Conservation (phyloP, 2,888 invertebrate species). For the Thereva unica region DNA sequence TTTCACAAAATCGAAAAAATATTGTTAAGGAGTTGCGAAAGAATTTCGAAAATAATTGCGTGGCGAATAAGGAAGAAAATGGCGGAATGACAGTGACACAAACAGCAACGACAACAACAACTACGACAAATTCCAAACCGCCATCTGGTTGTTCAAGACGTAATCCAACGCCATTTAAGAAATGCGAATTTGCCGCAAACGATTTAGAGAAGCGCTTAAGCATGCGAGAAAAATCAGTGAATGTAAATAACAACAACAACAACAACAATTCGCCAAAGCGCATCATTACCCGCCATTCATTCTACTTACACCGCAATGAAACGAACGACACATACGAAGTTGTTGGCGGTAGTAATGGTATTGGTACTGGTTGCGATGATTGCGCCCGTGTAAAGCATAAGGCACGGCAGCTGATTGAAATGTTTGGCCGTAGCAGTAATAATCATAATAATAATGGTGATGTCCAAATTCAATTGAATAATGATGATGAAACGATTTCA, state of each 20-base stretch:
- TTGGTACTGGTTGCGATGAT: slow-evolving; percentile 30
- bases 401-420: slow-evolving; percentile 39
- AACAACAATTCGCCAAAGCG: slow-evolving; percentile 22
- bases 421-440: slow-evolving; percentile 34
- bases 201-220: slow-evolving; percentile 40
- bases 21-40: slow-evolving; percentile 43
- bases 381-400: slow-evolving; percentile 38
- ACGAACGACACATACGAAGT: slow-evolving; percentile 29
- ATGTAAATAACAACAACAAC: neutral
- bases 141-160: slow-evolving; percentile 6
- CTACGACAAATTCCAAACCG: slow-evolving; percentile 8
- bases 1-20: slow-evolving; percentile 40
- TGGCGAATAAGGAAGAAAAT: slow-evolving; percentile 3
- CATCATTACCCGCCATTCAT: slow-evolving; percentile 38
- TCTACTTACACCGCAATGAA: slow-evolving; percentile 41
- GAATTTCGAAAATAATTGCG: slow-evolving; percentile 41
- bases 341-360: slow-evolving; percentile 9
- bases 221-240: slow-evolving; percentile 38
- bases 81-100: no score
- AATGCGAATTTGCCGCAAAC: slow-evolving; percentile 35
- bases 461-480: neutral
- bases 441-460: slow-evolving; percentile 16
- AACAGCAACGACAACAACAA: slow-evolving; percentile 3
- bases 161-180: slow-evolving; percentile 26
- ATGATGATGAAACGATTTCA: neutral